phyloP scores from a whole-genome alignment of 2,797 vertebrate species.

The Malacoraja senta region DNA sequence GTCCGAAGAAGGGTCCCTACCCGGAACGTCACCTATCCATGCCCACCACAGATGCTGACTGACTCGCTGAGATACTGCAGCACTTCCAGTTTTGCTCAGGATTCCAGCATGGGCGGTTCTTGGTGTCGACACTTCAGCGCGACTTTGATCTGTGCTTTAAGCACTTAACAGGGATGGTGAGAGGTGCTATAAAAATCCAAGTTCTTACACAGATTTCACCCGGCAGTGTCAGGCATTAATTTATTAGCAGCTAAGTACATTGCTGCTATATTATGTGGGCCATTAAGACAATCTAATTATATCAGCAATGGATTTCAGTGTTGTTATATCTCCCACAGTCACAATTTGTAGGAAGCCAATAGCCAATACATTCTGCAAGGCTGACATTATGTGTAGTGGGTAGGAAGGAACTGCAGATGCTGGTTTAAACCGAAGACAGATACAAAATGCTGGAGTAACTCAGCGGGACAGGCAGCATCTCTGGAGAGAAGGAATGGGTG shows the following conservation, averaged over 20 bases:
- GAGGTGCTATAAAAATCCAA: background rate
- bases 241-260: background rate
- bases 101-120: no score
- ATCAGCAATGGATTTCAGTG: background rate
- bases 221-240: background rate
- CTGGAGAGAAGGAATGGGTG: no score
- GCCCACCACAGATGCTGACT: no score
- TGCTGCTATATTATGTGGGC: background rate
- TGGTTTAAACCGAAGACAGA: no score
- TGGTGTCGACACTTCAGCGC: background rate
- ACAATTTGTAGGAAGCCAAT: background rate
- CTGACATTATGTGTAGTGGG: no score
- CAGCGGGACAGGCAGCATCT: no score
- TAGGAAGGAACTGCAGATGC: no score
- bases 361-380: background rate
- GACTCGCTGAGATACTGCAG: no score
- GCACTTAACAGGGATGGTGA: background rate
- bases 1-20: no score
- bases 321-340: background rate
- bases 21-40: no score
- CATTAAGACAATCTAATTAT: background rate
- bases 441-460: no score
- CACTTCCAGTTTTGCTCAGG: no score
- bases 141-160: background rate
- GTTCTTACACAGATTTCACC: background rate